phyloP scores from a whole-genome alignment of 2,113 vertebrate genomes.

The Dasyurus viverrinus region DNA sequence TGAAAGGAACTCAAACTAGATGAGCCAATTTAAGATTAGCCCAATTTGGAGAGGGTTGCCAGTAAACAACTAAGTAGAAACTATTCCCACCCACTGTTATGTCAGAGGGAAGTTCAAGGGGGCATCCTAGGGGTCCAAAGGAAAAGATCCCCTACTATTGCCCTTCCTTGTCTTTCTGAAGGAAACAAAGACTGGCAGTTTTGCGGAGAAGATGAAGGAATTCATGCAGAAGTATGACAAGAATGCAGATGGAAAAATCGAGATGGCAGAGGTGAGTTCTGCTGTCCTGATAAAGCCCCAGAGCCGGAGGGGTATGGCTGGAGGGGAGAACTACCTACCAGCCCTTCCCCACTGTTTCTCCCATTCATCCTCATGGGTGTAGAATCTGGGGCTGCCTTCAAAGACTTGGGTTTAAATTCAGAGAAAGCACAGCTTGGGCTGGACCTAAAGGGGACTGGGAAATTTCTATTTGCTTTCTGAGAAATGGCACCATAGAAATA shows the following conservation, averaged over 20 bases:
- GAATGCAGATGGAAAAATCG: slow-evolving; percentile 96
- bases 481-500: neutral
- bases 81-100: neutral
- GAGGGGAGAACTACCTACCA: neutral
- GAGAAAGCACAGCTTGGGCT: neutral
- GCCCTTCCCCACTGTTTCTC: rapidly evolving
- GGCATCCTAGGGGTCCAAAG: neutral
- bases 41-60: neutral
- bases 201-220: slow-evolving; percentile 96
- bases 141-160: neutral
- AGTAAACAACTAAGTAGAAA: neutral
- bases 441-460: neutral
- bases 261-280: slow-evolving; percentile 95
- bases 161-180: slow-evolving; percentile 64
- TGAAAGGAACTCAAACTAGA: neutral
- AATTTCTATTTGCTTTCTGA: neutral
- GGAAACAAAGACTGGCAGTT: slow-evolving; percentile 89
- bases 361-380: neutral
- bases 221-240: slow-evolving; percentile 99
- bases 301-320: neutral
- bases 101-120: neutral
- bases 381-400: too few species aligned
- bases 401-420: neutral
- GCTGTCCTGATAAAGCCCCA: neutral
- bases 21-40: neutral